Evolutionary conservation across 1,140 invertebrate genomes (phyloP), one percentile per base, ranked within the genome.

Genomic region (Drosophila varians): DNA sequence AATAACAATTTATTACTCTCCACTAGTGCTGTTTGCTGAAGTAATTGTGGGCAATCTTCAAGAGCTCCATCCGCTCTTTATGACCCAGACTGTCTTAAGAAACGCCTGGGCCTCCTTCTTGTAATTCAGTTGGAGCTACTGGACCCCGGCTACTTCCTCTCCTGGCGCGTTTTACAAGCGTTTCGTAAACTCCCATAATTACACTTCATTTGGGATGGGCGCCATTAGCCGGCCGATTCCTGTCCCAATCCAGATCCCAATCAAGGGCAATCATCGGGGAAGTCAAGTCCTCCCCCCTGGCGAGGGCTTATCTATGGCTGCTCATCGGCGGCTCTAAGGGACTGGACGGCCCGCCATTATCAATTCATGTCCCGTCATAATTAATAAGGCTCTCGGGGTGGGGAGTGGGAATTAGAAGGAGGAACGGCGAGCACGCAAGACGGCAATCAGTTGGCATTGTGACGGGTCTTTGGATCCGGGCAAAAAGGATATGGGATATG

Each of bases 301-400:
- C 28, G 9, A 31, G 2, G 2, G 49, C 58, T 79, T 75, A 80
- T 79, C 77, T 75, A 71, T 62, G 54, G 49, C 51, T 34, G 58
- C 56, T 52, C 77, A 80, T 80, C 77, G 68, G 40, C 71, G 49
- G 57, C 53, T 56, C 47, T 56, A 40, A 43, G 58, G 66, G 58
- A 43, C 12, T 54, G 52, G 74, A 46, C 62, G 28, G 28, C 61
- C 52, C 23, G 43, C 74, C 76, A 73, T 87, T 84, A 76, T 84
- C 80, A 87, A 87, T 82, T 74, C 80, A 84, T 86, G 76, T 65
- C 42, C 82, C 82, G 82, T 80, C 82, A 87, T 86, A 86, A 86
- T 86, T 86, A 86, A 86, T 87, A 87, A 82, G 76, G 45, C 68
- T 80, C 80, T 31, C 28, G 28, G 64, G 53, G 31, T 56, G 62